A percentile compares a stretch with the other conserved stretches of the same genome.
Conservation (phyloP, 2,797 vertebrate genomes). For the Sphenopsis melanotis region DNA sequence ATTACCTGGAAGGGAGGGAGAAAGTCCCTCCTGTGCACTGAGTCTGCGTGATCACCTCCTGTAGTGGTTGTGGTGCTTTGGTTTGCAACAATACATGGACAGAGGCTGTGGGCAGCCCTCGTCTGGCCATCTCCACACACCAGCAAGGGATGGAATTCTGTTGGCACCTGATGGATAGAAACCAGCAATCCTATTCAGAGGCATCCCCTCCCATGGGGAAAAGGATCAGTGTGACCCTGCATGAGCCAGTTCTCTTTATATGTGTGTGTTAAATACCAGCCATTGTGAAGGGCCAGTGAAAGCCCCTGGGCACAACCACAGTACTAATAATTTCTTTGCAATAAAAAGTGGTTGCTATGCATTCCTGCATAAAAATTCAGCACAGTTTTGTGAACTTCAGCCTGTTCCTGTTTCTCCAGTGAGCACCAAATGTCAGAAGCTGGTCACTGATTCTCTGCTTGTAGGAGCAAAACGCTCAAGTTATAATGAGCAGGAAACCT, state of each 20-base stretch:
- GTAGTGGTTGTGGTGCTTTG: background rate
- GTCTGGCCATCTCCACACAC: background rate
- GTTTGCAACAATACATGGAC: rapidly evolving
- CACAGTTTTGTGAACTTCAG: background rate
- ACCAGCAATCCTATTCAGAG: background rate
- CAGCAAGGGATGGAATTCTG: background rate
- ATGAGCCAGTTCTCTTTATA: background rate
- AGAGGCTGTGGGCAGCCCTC: background rate
- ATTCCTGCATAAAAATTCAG: background rate
- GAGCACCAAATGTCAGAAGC: background rate
- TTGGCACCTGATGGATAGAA: background rate
- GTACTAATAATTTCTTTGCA: background rate
- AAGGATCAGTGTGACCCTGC: background rate
- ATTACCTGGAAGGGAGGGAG: background rate
- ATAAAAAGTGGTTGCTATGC: background rate
- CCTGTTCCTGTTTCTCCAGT: background rate
- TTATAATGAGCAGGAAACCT: background rate
- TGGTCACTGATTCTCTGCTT: background rate
- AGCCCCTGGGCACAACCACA: background rate
- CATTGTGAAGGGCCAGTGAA: background rate
- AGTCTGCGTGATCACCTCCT: background rate
- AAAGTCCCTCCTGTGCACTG: background rate
- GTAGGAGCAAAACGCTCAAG: background rate
- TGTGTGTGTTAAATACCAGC: background rate
- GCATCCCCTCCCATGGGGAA: background rate